Conservation (phyloP, 2,113 vertebrate genomes). For the Aramus guarauna region DNA sequence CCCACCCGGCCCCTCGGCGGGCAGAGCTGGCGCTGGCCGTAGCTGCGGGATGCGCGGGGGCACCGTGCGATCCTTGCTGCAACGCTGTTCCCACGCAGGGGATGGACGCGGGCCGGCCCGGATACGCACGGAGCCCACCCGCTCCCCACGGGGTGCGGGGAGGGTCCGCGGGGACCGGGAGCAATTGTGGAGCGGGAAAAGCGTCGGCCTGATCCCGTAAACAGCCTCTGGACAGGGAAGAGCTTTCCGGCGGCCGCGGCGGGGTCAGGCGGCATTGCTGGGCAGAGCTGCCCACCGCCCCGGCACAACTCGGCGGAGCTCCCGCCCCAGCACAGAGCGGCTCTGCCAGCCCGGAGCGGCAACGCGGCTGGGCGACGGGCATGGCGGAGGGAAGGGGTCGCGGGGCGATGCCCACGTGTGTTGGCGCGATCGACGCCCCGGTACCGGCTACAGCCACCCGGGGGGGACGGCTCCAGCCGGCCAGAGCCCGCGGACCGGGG, state of each 20-base stretch:
- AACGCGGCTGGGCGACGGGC: neutral
- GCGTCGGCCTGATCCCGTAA: neutral
- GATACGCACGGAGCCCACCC: neutral
- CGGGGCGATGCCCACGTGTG: neutral
- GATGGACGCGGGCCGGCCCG: neutral
- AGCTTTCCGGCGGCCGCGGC: too few relatives aligned
- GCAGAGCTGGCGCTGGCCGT: too few relatives aligned
- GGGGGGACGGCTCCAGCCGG: neutral
- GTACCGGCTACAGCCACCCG: neutral
- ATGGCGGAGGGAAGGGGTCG: too few relatives aligned
- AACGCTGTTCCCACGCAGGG: neutral
- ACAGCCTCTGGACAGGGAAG: neutral
- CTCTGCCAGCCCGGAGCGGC: neutral
- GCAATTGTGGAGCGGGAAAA: too few relatives aligned
- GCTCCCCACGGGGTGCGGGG: too few relatives aligned
- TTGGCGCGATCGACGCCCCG: neutral
- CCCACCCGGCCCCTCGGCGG: too few relatives aligned
- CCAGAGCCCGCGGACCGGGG: neutral
- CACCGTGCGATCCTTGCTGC: fast-evolving
- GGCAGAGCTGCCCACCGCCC: neutral
- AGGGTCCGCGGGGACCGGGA: neutral
- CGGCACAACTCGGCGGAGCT: neutral
- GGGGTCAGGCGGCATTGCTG: too few relatives aligned
- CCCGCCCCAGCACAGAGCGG: fast-evolving
- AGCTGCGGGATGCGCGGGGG: neutral